Base-by-base conservation (phyloP, 1,140 invertebrate genomes). In the Tenebrio molitor region DNA sequence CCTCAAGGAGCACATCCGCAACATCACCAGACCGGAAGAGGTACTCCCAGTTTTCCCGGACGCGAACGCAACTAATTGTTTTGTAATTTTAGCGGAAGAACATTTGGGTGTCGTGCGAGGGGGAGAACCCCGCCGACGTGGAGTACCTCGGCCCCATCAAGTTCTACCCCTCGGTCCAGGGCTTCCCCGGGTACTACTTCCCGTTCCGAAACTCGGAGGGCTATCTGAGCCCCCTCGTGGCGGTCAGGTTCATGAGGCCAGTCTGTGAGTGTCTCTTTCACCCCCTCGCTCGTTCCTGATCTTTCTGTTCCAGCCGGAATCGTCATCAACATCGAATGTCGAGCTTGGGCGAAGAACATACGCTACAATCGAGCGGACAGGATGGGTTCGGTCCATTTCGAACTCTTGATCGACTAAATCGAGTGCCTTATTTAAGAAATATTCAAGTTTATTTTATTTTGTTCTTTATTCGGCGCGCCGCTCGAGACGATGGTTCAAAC, bases 291-390 rank as follows among this genome's bases (percentile, higher is more conserved):
- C 12, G 12, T n/a, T 39, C 6, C 7, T 17, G 21, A 42, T 42
- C 25, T 74, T 74, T 71, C 81, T 69, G 73, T 87, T 89, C 44
- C 83, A 90, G 91, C 86, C 65, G 88, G 90, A 36, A 85, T 88
- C 16, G 85, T 94, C 25, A 91, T 97, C 72, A 93, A 92, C 77
- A 88, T 97, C 6, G 93, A 96, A 78, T 97, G 96, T 82, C 89
- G 92, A 46, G 94, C 93, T 3, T 97, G 95, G 94, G 95, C 95
- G 1, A 91, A 90, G 76, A 97, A 97, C 83, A 93, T 97, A 50
- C 75, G 81, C 25, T 92, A 91, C 77, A 87, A 84, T 2, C 88
- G 90, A 16, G 88, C 90, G 67, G 84, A 89, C 15, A 88, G 92
- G 23, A 85, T 89, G 74, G 95, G 95, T 14, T 91, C 92, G n/a